Base-by-base conservation (phyloP, 2,888 invertebrate genomes). In the Chloroclystis v-ata region DNA sequence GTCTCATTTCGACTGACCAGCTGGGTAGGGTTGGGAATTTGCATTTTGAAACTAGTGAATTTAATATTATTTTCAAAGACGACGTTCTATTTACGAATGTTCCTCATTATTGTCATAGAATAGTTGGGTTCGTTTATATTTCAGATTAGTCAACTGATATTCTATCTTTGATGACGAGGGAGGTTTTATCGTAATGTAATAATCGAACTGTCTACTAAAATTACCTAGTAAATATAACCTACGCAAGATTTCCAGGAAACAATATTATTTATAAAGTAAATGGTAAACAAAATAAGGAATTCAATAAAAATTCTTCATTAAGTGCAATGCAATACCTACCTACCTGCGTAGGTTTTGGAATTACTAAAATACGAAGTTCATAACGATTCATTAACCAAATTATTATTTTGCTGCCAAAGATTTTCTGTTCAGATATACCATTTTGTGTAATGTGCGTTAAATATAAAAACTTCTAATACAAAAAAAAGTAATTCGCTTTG, bases 271-370 rank as follows among this genome's bases (percentile, higher is more conserved):
- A 20, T 20, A 20, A n/a, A n/a, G n/a, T n/a, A n/a, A n/a, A n/a
- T n/a, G n/a, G 30, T 33, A 14, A 33, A 16, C 9, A 13, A 33
- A 37, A 33, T 42, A 42, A 14, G 32, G 33, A 12, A 38, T 29
- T 26, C 41, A 28, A 42, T 45, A 38, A 45, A 49, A 42, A 45
- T 29, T 42, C 25, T 42, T 29, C n/a, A 37, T 45, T 49, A 41
- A 45, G 33, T 46, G 49, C 42, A 43, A 8, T 10, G 42, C 30
- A 32, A 49, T 37, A 20, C n/a, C n/a, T n/a, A n/a, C n/a, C n/a
- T n/a, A n/a, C n/a, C n/a, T 20, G 38, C 35, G 46, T 33, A 45
- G 41, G 45, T 8, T 40, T 37, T 35, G 39, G 33, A 46, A 46
- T 43, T 9, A 43, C 30, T 30, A 43, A 50, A 50, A 39, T 42